Conservation (phyloP, 2,888 invertebrate species). For the Catocala sponsa region DNA sequence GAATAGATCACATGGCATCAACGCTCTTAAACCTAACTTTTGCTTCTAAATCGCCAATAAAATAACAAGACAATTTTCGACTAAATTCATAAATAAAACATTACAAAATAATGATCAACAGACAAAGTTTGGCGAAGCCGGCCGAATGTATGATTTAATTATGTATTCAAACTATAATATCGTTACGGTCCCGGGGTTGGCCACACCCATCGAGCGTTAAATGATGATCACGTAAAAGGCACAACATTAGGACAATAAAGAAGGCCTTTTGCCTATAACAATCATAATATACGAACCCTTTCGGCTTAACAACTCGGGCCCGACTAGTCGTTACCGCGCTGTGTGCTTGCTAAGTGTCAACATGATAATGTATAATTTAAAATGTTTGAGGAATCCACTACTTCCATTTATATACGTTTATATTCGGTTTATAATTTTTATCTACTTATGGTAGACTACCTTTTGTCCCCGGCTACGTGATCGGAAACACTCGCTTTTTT, state of each 20-base stretch:
- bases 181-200: conserved; percentile 52
- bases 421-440: too few species aligned
- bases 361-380: conserved; percentile 67
- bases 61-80: too few species aligned
- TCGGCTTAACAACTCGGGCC: conserved; percentile 57
- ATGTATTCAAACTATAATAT: conserved; percentile 60
- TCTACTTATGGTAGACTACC: too few species aligned
- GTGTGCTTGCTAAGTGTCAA: conserved; percentile 64
- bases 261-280: conserved; percentile 78
- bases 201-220: conserved; percentile 64
- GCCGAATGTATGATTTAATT: conserved; percentile 55
- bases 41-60: too few species aligned
- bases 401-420: conserved; percentile 33
- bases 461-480: too few species aligned
- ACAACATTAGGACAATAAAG: conserved; percentile 79
- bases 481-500: too few species aligned
- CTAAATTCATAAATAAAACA: conserved; percentile 25
- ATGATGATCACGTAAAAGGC: conserved; percentile 77
- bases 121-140: conserved; percentile 36
- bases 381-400: conserved; percentile 54
- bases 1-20: too few species aligned
- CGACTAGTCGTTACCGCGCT: conserved; percentile 63
- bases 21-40: too few species aligned
- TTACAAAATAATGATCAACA: conserved; percentile 35
- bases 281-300: conserved; percentile 81